A percentile compares a stretch with the other conserved stretches of the same genome.
These are phyloP conservation scores for Pachyramphus minor DNA, from an alignment of 2,113 vertebrate species.

Conservation along the genomic window DNA sequence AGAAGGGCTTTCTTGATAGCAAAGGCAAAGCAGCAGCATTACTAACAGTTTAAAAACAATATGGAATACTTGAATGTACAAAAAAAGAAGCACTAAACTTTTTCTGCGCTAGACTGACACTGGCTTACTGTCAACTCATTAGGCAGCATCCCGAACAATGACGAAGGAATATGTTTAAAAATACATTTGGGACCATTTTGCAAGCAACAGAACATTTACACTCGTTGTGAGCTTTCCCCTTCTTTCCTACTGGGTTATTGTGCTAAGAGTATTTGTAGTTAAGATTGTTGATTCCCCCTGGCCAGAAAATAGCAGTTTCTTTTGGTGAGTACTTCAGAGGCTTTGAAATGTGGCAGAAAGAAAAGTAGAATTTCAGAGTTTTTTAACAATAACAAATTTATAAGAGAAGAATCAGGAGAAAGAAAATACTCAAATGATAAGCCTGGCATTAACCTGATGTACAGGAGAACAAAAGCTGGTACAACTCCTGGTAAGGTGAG, in stretches of 20 bases:
- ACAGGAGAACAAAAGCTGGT: background rate
- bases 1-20: conserved; percentile 25
- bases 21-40: background rate
- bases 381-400: background rate
- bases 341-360: background rate
- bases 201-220: conserved; percentile 17
- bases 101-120: conserved; percentile 4
- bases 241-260: conserved; percentile 12
- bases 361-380: background rate
- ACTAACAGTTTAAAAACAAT: conserved; percentile 26
- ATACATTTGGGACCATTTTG: conserved; percentile 32
- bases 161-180: conserved; percentile 36
- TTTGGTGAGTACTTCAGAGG: background rate
- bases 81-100: conserved; percentile 63
- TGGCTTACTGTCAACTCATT: conserved; percentile 58
- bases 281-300: background rate
- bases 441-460: background rate
- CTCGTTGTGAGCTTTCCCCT: background rate
- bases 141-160: conserved; percentile 29
- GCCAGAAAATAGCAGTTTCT: background rate
- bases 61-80: conserved; percentile 38
- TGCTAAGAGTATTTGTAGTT: background rate
- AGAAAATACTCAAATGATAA: background rate
- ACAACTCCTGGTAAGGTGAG: background rate
- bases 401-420: background rate